Evolutionary conservation across 2,797 vertebrate genomes (phyloP).

Genomic region (Luscinia megarhynchos): DNA sequence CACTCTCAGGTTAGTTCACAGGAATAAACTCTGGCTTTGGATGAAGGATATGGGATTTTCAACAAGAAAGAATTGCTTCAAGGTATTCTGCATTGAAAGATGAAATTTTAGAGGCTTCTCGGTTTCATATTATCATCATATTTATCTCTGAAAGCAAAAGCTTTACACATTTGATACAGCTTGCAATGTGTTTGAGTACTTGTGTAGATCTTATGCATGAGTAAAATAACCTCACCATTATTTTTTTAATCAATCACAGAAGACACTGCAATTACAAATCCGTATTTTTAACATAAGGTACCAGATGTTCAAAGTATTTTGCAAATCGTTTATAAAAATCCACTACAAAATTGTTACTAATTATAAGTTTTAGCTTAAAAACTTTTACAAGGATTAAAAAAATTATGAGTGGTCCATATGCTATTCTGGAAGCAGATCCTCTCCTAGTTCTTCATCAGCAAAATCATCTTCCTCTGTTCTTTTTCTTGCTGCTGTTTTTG

Average conservation of each 20-base stretch:
- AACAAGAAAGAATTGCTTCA: neutral
- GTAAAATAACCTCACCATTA: neutral
- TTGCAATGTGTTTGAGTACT: neutral
- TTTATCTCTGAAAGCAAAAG: neutral
- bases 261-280: conserved; percentile 13
- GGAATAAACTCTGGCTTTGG: neutral
- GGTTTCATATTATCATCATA: neutral
- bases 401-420: neutral
- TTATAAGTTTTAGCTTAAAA: neutral
- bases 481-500: conserved; percentile 91
- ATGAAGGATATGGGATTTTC: neutral
- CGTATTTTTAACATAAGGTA: neutral
- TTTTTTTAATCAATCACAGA: neutral
- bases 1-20: neutral
- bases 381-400: neutral
- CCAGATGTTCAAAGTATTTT: neutral
- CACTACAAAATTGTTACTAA: neutral
- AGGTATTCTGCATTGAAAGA: neutral
- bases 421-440: conserved; percentile 93
- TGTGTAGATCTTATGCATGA: neutral
- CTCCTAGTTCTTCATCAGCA: conserved; percentile 93
- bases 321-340: conserved; percentile 23
- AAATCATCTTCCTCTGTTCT: conserved; percentile 91
- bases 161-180: neutral
- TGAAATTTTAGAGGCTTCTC: neutral